Percentiles rank a stretch among this genome's conserved stretches.
phyloP scores from a whole-genome alignment of 30 jellyfish, hydroid and myxozoan genomes.

The Aurelia coerulea region DNA sequence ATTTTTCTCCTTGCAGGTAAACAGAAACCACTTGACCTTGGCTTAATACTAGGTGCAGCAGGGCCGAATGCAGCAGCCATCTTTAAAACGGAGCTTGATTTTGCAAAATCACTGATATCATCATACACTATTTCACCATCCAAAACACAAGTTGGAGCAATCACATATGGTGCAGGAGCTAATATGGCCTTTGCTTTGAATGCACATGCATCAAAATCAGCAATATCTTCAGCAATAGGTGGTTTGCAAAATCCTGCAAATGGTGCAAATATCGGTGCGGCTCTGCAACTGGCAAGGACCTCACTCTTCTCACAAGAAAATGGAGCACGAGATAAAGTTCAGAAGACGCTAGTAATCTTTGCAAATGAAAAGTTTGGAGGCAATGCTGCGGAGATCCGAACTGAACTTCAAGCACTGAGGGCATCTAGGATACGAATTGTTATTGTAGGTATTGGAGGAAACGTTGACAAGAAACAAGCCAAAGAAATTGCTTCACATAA shows the following conservation, averaged over 20 bases:
- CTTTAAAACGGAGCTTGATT: slow-evolving; percentile 47
- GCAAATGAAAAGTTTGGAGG: slow-evolving; percentile 46
- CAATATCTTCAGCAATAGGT: slow-evolving; percentile 25
- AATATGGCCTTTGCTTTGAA: slow-evolving; percentile 45
- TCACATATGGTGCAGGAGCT: slow-evolving; percentile 68
- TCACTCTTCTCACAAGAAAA: slow-evolving; percentile 87
- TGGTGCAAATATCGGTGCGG: slow-evolving; percentile 56
- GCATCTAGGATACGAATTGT: slow-evolving; percentile 76
- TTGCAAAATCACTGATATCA: slow-evolving; percentile 50
- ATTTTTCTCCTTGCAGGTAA: slow-evolving; percentile 18
- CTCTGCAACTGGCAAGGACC: slow-evolving; percentile 92
- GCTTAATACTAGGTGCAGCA: slow-evolving; percentile 77
- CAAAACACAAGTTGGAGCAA: slow-evolving; percentile 74
- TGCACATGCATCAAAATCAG: slow-evolving; percentile 16
- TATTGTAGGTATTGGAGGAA: slow-evolving; percentile 71
- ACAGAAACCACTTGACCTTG: slow-evolving; percentile 76
- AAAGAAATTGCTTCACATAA: slow-evolving; percentile 54
- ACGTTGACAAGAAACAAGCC: slow-evolving; percentile 21
- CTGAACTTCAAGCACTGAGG: slow-evolving; percentile 85
- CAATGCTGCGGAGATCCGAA: slow-evolving; percentile 43
- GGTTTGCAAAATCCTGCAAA: slow-evolving; percentile 12
- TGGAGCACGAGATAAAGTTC: slow-evolving; percentile 83
- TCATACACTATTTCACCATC: slow-evolving; percentile 65
- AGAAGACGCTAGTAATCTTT: slow-evolving; percentile 78
- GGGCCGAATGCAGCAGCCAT: slow-evolving; percentile 49